Conservation (phyloP, 1,140 invertebrate genomes). For the Drosophila sp. region DNA sequence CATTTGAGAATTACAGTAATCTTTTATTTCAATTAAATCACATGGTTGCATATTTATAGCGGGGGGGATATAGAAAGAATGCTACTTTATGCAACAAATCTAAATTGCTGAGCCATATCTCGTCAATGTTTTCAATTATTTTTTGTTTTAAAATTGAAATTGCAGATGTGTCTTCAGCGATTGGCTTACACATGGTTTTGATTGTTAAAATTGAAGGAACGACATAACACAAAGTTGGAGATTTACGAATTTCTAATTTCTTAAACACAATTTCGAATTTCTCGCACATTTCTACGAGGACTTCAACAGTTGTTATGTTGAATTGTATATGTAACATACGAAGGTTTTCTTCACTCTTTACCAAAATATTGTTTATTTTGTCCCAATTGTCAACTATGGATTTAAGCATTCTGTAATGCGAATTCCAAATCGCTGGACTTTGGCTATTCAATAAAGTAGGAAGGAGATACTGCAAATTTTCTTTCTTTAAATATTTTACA, state of each 20-base stretch:
- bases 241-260: conserved; percentile 33
- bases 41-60: conserved; percentile 21
- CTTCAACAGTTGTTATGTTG: too few species aligned
- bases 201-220: conserved; percentile 19
- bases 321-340: too few species aligned
- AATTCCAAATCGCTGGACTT: conserved; percentile 40
- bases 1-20: neutral
- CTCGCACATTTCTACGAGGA: neutral
- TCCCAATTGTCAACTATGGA: neutral
- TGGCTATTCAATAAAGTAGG: conserved; percentile 26
- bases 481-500: conserved; percentile 46
- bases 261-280: conserved; percentile 52
- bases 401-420: conserved; percentile 37
- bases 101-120: conserved; percentile 26
- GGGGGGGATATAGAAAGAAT: conserved; percentile 40
- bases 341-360: too few species aligned
- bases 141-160: conserved; percentile 41
- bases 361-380: too few species aligned
- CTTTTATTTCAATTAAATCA: conserved; percentile 2
- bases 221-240: conserved; percentile 46
- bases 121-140: conserved; percentile 15
- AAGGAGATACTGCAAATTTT: conserved; percentile 36
- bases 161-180: conserved; percentile 21
- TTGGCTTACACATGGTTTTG: conserved; percentile 25
- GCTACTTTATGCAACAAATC: conserved; percentile 36